These are phyloP conservation scores for Ctenomys sociabilis DNA, from an alignment of 2,113 vertebrate species.

Conservation along the genomic window DNA sequence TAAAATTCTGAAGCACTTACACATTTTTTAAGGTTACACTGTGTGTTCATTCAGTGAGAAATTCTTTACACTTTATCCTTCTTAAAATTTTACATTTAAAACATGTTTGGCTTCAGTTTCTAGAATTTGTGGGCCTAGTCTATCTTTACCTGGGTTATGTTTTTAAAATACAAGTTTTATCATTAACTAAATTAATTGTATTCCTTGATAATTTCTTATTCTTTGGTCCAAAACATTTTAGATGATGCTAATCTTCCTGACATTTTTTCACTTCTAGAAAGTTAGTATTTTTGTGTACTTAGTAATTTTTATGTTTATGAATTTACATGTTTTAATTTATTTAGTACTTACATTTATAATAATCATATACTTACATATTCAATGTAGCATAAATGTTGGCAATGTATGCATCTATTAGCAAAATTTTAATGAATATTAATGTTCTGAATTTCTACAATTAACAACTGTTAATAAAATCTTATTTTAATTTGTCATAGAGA, in stretches of 20 bases:
- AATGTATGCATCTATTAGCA: background rate
- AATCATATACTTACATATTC: background rate
- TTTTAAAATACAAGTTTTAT: slow-evolving; percentile 23
- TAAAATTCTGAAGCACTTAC: slow-evolving; percentile 10
- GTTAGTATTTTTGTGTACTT: slow-evolving; percentile 51
- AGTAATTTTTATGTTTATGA: background rate
- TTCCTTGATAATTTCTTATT: background rate
- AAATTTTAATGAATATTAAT: slow-evolving; percentile 51
- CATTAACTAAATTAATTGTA: background rate
- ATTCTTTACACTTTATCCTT: background rate
- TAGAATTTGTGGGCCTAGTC: background rate
- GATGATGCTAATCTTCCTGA: background rate
- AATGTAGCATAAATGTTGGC: slow-evolving; percentile 10
- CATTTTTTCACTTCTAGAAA: background rate
- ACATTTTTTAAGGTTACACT: background rate
- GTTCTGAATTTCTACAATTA: slow-evolving; percentile 1
- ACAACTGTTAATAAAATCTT: slow-evolving; percentile 11
- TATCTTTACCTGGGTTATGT: background rate
- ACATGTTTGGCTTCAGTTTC: background rate
- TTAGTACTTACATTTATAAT: slow-evolving; percentile 16
- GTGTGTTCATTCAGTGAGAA: background rate
- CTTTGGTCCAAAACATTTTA: background rate
- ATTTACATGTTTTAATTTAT: background rate
- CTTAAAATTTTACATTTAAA: slow-evolving; percentile 12
- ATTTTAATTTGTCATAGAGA: slow-evolving; percentile 21